Evolutionary conservation across 2,888 invertebrate genomes (phyloP), one percentile per base, ranked within the genome.

Genomic region (Leptinotarsa rubiginosa): DNA sequence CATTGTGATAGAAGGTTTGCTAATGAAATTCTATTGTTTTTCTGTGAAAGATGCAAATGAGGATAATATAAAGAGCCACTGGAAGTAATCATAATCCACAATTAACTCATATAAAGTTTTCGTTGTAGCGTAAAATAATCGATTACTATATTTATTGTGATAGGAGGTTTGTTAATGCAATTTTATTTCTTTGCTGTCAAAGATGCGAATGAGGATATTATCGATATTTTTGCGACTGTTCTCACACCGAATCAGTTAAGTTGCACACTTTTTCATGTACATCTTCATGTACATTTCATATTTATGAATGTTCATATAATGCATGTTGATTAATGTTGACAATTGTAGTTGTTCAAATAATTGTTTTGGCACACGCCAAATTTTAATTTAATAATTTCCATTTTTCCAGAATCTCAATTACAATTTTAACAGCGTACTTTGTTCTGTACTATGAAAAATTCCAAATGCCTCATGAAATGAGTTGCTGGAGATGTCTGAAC

Each of bases 31-130:
- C 20, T 20, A 20, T 54, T 54, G 54, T 54, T 54, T 18, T 54
- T 54, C 20, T 54, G 18, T 20, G 20, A 12, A 7, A 54, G 54
- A 20, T 20, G 5, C 54, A 7, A 18, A 20, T 20, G 54, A 54
- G 5, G n/a, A 10, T 50, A 50, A 3, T n/a, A 54, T 12, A 18
- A 18, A 18, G n/a, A 50, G 54, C 54, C 10, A 54, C 18, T 20
- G 18, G 18, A 54, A 54, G 54, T 54, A 7, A 54, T 54, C 54
- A 54, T 54, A 18, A 54, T 18, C 18, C 54, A 54, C 54, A 54
- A 54, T 54, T 54, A 54, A 18, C 54, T 54, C 18, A 1, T 20
- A 20, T 2, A 18, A 54, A 20, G 54, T 54, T 54, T 20, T 18
- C 54, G 54, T 54, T 1, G 20, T 20, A 2, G 2, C 2, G 20